These are phyloP conservation scores for Neostethus bicornis DNA, from an alignment of 2,797 vertebrate species.

Conservation along the genomic window DNA sequence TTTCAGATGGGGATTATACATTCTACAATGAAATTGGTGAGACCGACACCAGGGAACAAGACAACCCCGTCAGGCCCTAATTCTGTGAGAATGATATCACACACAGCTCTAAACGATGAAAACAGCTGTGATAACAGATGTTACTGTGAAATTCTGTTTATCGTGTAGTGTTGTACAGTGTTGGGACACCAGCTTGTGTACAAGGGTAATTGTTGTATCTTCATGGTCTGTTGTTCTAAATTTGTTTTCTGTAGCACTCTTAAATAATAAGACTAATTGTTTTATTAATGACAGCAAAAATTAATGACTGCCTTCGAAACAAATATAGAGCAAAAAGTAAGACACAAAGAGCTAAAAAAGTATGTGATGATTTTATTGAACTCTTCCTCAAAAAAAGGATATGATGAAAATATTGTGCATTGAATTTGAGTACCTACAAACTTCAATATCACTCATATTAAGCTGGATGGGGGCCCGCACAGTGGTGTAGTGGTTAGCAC, in stretches of 20 bases:
- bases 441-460: too few relatives aligned
- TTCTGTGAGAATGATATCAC: constrained; percentile 53
- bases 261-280: constrained; percentile 41
- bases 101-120: constrained; percentile 60
- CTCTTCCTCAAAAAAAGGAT: too few relatives aligned
- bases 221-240: constrained; percentile 35
- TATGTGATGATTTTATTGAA: too few relatives aligned
- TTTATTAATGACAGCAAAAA: constrained; percentile 28
- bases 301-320: constrained; percentile 21
- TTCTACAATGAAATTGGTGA: constrained; percentile 51
- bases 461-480: too few relatives aligned
- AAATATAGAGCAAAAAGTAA: too few relatives aligned
- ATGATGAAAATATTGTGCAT: too few relatives aligned
- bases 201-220: constrained; percentile 57
- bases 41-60: constrained; percentile 47
- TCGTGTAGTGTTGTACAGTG: constrained; percentile 43
- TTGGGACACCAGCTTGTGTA: constrained; percentile 43
- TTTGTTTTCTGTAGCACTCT: constrained; percentile 37
- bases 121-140: constrained; percentile 77
- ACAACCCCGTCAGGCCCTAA: constrained; percentile 45
- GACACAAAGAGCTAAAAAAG: too few relatives aligned
- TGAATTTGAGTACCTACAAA: too few relatives aligned
- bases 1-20: constrained; percentile 30
- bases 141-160: constrained; percentile 57
- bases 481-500: too few relatives aligned